Evolutionary conservation across 2,888 invertebrate species (phyloP).

Genomic region (Ormyrus labotus): DNA sequence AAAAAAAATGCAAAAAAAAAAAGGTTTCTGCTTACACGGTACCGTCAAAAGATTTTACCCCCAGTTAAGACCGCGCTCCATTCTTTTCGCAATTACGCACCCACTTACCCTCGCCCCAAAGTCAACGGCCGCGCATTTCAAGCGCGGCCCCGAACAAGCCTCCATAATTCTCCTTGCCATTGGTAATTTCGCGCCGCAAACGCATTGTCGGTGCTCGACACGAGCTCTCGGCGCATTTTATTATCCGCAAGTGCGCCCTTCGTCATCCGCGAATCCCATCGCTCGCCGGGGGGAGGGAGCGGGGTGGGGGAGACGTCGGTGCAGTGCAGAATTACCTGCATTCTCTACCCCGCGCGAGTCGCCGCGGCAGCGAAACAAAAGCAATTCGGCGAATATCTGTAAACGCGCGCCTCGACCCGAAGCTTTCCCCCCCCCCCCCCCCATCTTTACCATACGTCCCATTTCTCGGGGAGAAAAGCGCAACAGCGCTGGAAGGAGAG

Average conservation of each 20-base stretch:
- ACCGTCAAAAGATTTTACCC: too few relatives aligned
- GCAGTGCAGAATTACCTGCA: too few relatives aligned
- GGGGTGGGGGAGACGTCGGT: too few relatives aligned
- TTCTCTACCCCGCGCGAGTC: too few relatives aligned
- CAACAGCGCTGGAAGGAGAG: not conserved
- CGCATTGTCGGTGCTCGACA: not conserved
- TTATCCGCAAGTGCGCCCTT: constrained; percentile 10
- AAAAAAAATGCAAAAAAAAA: too few relatives aligned
- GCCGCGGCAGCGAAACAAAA: not conserved
- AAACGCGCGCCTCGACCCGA: not conserved
- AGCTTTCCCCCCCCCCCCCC: not conserved
- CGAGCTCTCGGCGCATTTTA: not conserved
- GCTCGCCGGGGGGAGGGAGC: too few relatives aligned
- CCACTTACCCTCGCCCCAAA: too few relatives aligned
- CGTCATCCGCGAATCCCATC: not conserved
- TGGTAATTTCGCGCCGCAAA: constrained; percentile 11
- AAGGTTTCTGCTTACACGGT: too few relatives aligned
- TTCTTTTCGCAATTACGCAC: too few relatives aligned
- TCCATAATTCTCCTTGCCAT: not conserved
- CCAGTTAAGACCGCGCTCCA: too few relatives aligned
- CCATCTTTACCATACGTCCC: not conserved
- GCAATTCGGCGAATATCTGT: constrained; percentile 32
- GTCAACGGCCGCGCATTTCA: too few relatives aligned
- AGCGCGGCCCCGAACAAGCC: too few relatives aligned
- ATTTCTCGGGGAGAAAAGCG: not conserved